Evolutionary conservation across 1,140 invertebrate species (phyloP), one percentile per base, ranked within the genome.

Genomic region (Drosophila sulfurigaster): DNA sequence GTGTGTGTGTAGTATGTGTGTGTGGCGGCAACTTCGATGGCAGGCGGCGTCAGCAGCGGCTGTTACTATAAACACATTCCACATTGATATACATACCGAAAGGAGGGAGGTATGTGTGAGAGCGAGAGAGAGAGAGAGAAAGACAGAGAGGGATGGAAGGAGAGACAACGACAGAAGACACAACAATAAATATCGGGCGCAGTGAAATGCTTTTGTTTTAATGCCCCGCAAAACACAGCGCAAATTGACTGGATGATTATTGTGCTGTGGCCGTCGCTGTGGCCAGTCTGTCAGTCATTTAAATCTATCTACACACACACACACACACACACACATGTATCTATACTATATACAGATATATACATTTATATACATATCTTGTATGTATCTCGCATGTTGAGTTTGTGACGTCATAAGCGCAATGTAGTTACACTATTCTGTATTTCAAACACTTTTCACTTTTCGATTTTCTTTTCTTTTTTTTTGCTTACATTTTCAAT

Each of bases 121-220:
- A n/a, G 41, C n/a, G 41, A 43, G 41, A 43, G 4, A 43, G 11
- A 43, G 41, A 43, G 1, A n/a, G 41, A 43, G 11, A 20, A 11
- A 10, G 20, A 6, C n/a, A n/a, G n/a, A n/a, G n/a, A n/a, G n/a
- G n/a, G 49, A 52, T 5, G n/a, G 48, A 49, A 8, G 5, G n/a
- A 20, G n/a, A 52, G 10, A 10, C 16, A 51, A 45, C 7, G 11
- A 57, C 13, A 41, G 54, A 57, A 45, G 10, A 45, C 49, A 78
- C 69, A 82, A 82, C 82, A 87, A 88, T 80, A 87, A 88, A 88
- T 88, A 83, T 78, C 70, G 82, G 54, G 81, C 78, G 81, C 78
- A 80, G 83, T 82, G 77, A 88, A 87, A 87, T 82, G 83, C 79
- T 87, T 87, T 87, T 87, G 83, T 87, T 88, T 87, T 87, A 87